Conservation (phyloP, 2,797 vertebrate genomes). For the Leuciscus waleckii region DNA sequence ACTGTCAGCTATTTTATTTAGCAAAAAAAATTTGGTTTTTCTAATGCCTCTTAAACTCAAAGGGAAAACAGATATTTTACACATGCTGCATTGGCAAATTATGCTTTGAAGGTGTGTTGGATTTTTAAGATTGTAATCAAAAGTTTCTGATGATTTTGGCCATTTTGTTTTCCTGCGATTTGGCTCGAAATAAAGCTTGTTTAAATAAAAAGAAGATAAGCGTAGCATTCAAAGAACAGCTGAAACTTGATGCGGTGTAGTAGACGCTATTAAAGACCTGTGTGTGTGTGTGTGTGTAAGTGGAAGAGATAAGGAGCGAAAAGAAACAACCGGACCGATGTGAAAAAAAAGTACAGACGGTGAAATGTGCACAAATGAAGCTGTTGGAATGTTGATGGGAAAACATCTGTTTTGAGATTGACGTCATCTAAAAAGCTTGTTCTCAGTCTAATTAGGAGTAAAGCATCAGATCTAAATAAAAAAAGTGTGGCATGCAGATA, state of each 20-base stretch:
- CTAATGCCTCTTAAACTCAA: constrained; percentile 63
- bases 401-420: constrained; percentile 36
- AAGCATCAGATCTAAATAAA: constrained; percentile 22
- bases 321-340: constrained; percentile 13
- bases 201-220: constrained; percentile 46
- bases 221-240: constrained; percentile 4
- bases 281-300: background rate
- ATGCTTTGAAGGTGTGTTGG: constrained; percentile 74
- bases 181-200: constrained; percentile 61
- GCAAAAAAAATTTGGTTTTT: constrained; percentile 47
- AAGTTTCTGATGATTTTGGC: constrained; percentile 56
- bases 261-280: constrained; percentile 9
- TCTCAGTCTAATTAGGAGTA: constrained; percentile 20
- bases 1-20: constrained; percentile 1
- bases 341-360: constrained; percentile 7
- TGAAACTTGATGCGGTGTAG: constrained; percentile 12
- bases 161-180: constrained; percentile 62
- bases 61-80: constrained; percentile 64
- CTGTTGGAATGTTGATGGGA: constrained; percentile 24
- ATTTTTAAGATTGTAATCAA: constrained; percentile 65
- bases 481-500: constrained; percentile 28
- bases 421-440: constrained; percentile 10
- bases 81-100: constrained; percentile 52
- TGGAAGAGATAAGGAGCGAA: constrained; percentile 28
- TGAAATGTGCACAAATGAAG: constrained; percentile 17